A percentile compares a stretch with the other conserved stretches of the same genome.
Evolutionary conservation across 2,113 vertebrate genomes (phyloP).

Genomic region (Lophochroa leadbeateri): DNA sequence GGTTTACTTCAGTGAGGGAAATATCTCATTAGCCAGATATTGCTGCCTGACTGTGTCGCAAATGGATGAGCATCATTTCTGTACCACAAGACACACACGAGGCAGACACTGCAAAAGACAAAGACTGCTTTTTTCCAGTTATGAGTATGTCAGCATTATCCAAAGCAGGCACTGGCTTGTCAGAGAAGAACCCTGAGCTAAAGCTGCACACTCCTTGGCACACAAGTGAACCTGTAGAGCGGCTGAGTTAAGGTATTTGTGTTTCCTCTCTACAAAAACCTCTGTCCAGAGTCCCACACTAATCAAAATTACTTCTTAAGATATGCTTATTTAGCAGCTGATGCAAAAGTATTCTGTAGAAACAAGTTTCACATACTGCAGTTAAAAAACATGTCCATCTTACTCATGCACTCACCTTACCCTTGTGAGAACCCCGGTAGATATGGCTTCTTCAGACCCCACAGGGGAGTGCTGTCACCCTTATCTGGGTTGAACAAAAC

Average conservation of each 20-base stretch:
- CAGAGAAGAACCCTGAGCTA: background rate
- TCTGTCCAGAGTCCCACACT: background rate
- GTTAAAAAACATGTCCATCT: background rate
- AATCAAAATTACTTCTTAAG: background rate
- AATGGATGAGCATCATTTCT: background rate
- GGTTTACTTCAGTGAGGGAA: background rate
- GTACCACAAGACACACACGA: background rate
- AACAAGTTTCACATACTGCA: background rate
- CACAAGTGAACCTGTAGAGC: background rate
- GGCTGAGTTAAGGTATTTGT: background rate
- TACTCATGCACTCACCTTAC: background rate
- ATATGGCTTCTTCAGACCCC: background rate
- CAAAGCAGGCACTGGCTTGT: background rate
- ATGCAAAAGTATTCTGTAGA: background rate
- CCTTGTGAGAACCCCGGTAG: background rate
- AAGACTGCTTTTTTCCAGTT: background rate
- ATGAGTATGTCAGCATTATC: fast-evolving
- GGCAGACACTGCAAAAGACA: background rate
- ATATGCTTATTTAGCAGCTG: background rate
- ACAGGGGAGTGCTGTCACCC: background rate
- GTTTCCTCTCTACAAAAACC: background rate
- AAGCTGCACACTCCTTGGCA: background rate
- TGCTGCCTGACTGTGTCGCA: background rate
- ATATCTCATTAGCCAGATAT: background rate
- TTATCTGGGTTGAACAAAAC: background rate